Percentiles rank a stretch among this genome's conserved stretches.
phyloP scores from a whole-genome alignment of 2,113 vertebrate genomes.

The Vidua chalybeata region DNA sequence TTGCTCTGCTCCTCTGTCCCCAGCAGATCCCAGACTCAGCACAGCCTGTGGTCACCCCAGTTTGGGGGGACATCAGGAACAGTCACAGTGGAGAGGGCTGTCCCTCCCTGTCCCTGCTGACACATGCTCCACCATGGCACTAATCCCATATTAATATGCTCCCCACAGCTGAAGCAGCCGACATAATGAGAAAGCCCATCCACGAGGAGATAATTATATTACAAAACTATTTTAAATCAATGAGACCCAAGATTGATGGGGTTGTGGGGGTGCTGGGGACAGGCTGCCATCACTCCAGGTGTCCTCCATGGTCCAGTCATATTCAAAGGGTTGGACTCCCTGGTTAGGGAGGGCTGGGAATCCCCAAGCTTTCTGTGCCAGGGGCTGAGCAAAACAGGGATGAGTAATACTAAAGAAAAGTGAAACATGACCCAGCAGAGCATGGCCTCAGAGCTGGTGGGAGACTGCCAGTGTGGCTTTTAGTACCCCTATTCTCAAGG shows the following conservation, averaged over 20 bases:
- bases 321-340: background rate
- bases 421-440: background rate
- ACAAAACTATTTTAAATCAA: constrained; percentile 39
- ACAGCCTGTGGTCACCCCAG: background rate
- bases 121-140: fast-evolving
- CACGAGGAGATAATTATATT: background rate
- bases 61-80: fast-evolving
- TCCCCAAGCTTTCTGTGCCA: background rate
- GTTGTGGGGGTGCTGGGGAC: background rate
- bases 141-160: constrained; percentile 10
- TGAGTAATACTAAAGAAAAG: background rate
- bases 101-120: background rate
- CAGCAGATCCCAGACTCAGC: background rate
- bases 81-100: background rate
- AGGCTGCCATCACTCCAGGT: background rate
- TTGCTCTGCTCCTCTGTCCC: background rate
- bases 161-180: background rate
- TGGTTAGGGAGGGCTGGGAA: background rate
- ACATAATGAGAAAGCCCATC: constrained; percentile 7
- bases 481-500: background rate
- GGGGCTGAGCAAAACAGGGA: background rate
- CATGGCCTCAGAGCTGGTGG: fast-evolving
- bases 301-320: background rate
- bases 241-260: background rate
- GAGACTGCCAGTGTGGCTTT: background rate